phyloP scores from a whole-genome alignment of 1,140 invertebrate species.

The Magallana gigas region DNA sequence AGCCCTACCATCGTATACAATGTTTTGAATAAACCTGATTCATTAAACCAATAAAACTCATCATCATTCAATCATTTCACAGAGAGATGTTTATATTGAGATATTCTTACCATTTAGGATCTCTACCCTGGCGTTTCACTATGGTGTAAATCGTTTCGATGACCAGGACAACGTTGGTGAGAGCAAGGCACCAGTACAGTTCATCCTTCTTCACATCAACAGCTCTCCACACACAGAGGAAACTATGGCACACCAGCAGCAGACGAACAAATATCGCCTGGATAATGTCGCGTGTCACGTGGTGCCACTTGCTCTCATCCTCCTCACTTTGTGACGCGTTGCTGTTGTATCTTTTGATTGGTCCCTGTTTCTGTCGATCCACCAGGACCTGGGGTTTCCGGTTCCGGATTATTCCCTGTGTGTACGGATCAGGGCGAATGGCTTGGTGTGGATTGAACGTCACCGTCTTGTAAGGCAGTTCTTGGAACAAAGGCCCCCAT shows the following conservation, averaged over 20 bases:
- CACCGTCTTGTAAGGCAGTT: not conserved
- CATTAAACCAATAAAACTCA: not conserved
- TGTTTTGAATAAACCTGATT: no score
- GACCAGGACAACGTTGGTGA: slow-evolving; percentile 46
- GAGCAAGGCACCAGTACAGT: slow-evolving; percentile 47
- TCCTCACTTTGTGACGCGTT: not conserved
- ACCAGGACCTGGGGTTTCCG: not conserved
- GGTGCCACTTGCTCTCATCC: slow-evolving; percentile 14
- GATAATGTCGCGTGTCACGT: slow-evolving; percentile 3
- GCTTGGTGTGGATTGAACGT: not conserved
- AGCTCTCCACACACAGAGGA: slow-evolving; percentile 58
- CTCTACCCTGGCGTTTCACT: slow-evolving; percentile 38
- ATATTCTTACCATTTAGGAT: slow-evolving; percentile 57
- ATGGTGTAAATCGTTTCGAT: slow-evolving; percentile 47
- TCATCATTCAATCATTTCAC: not conserved
- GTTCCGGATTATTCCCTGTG: not conserved
- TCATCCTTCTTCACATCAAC: slow-evolving; percentile 42
- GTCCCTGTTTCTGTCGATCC: not conserved
- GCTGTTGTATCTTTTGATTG: not conserved
- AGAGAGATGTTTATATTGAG: no score
- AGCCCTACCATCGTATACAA: no score
- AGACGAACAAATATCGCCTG: slow-evolving; percentile 50
- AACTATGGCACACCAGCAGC: slow-evolving; percentile 49
- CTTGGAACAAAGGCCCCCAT: not conserved
- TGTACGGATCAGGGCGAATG: not conserved